Percentiles rank a stretch among this genome's conserved stretches.
Evolutionary conservation across 2,113 vertebrate species (phyloP).

Genomic region (Xyliphius kryptos): DNA sequence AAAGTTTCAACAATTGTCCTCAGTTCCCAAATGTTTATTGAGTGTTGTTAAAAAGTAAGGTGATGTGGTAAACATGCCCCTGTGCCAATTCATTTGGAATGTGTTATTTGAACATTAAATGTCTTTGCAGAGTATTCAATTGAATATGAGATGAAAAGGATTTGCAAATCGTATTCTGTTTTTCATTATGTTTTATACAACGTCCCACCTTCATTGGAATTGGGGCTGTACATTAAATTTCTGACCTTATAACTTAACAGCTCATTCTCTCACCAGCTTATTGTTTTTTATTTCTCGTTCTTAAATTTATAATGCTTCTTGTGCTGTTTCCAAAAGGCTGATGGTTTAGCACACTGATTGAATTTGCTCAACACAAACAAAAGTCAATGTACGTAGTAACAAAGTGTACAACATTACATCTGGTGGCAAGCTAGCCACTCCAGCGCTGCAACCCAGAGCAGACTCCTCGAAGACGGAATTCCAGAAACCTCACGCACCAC

Average conservation of each 20-base stretch:
- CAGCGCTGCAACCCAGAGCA: neutral
- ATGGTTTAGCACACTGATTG: neutral
- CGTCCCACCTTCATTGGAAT: no score
- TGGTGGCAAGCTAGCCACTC: neutral
- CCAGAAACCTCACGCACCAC: neutral
- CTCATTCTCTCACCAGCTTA: neutral
- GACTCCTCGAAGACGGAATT: neutral
- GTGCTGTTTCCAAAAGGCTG: neutral
- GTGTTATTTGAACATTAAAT: no score
- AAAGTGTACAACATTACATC: neutral
- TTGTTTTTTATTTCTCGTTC: neutral
- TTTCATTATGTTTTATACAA: no score
- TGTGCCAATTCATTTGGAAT: no score
- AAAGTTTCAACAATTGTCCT: no score
- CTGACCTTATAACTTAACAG: neutral
- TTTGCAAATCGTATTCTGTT: no score
- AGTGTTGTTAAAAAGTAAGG: no score
- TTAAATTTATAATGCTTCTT: neutral
- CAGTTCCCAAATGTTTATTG: no score
- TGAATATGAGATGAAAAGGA: no score
- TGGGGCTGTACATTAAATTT: no score
- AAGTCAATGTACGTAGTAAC: neutral
- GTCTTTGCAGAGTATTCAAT: no score
- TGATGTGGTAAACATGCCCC: no score
- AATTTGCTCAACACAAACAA: neutral